Base-by-base conservation (phyloP, 2,113 vertebrate genomes). In the Pagrus major region DNA sequence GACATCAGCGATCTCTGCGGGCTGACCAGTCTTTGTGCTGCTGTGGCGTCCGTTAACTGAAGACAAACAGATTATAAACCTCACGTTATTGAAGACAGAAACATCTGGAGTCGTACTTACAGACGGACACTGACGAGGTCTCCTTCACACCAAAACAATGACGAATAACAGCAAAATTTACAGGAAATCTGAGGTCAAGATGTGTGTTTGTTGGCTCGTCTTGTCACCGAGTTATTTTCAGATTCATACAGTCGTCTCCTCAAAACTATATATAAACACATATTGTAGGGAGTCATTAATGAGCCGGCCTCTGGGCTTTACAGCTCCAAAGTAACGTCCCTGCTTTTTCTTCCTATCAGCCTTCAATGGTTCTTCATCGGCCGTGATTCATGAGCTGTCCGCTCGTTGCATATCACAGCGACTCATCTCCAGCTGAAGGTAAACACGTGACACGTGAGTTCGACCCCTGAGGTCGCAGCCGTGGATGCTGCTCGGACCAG, bases 301-400 rank as follows among this genome's bases (percentile, higher is more conserved):
- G 18, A 44, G 49, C 1, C 8, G 47, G 6, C 25, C 60, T 75
- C 23, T 5, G 1, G 79, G 64, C 20, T 49, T 71, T 27, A 42
- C 64, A n/a, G 59, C 60, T 65, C 60, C 23, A 27, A 23, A 1
- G 33, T 6, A 44, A 49, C n/a, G 8, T 77, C 61, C 41, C 55
- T 9, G 63, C 37, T 33, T n/a, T 47, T 55, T 52, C 58, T 39
- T 29, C 71, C 82, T 42, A 25, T 55, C 8, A 42, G 73, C 71
- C 27, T 52, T 58, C 64, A 65, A 81, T 44, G 65, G 60, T 21
- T 79, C 75, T 21, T 73, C 74, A 11, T 8, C 1, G 39, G 65
- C 64, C 35, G 47, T 87, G 84, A 91, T 88, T 90, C 82, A 89
- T 86, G 80, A 81, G 77, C 84, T 80, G 84, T 87, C 90, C 0